Base-by-base conservation (phyloP, 1,140 invertebrate species). In the Neodiprion lecontei region DNA sequence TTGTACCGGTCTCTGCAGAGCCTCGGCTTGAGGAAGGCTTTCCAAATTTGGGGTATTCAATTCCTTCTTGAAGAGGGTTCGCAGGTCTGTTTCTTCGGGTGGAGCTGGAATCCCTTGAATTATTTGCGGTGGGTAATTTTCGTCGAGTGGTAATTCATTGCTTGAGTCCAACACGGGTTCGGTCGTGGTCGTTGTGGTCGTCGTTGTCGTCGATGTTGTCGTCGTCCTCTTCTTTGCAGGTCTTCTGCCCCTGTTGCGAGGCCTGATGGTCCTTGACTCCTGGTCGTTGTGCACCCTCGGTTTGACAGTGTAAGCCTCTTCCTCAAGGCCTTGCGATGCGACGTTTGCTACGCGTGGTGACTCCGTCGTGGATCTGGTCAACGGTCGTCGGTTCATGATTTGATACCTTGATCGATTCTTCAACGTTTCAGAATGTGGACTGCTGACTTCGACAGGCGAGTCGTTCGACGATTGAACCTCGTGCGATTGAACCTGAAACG, bases 91-190 rank as follows among this genome's bases (percentile, higher is more conserved):
- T 40, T 40, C 65, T 12, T 12, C 11, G 11, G 10, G 8, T 9
- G 72, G 69, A 17, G 75, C 67, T 0, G 73, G 49, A 47, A 61
- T 66, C 1, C 75, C 50, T 1, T 76, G 76, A 1, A 79, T 73
- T 23, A 83, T 78, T 67, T 82, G 81, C 0, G 86, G 85, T 0
- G 86, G 85, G 66, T 88, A 87, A 73, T 88, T 88, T 70, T 88
- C 87, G 49, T 87, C 85, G 9, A 85, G n/a, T 0, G 84, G 86
- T 0, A 88, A 70, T 73, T 88, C 86, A 66, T 88, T 88, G 67
- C 84, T 82, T n/a, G 80, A 80, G 1, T 88, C 85, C 7, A 82
- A 48, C 0, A 77, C 70, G 12, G 80, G 74, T 73, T 87, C 83
- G 0, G 86, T 86, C 0, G 67, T 21, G 21, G 17, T 69, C 11